Evolutionary conservation across 1,140 invertebrate genomes (phyloP).

Genomic region (Ylistrum balloti): DNA sequence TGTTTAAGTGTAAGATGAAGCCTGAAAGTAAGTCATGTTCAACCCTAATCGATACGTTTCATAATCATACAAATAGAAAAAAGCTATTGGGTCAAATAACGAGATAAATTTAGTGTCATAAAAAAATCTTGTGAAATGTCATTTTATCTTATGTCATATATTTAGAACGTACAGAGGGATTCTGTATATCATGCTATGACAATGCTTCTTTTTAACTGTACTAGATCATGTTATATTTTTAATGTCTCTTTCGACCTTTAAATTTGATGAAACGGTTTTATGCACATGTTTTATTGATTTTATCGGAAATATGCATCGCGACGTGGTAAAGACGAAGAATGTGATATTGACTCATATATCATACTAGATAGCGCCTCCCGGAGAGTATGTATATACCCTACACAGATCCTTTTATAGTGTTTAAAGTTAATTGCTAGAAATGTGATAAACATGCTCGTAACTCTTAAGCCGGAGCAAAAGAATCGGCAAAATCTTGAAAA

Average conservation of each 20-base stretch:
- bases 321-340: background rate
- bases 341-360: background rate
- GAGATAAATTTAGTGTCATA: background rate
- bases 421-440: background rate
- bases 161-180: background rate
- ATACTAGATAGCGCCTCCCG: background rate
- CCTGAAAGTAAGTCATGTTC: background rate
- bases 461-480: background rate
- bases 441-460: background rate
- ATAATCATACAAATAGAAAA: background rate
- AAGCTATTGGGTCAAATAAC: background rate
- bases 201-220: background rate
- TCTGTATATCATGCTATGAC: background rate
- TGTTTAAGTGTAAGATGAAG: background rate
- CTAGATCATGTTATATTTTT: background rate
- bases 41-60: background rate
- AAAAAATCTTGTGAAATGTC: background rate
- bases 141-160: background rate
- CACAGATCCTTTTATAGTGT: background rate
- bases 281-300: background rate
- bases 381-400: background rate
- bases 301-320: background rate
- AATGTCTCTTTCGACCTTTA: background rate
- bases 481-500: slow-evolving; percentile 1
- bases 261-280: background rate